Evolutionary conservation across 2,888 invertebrate species (phyloP).

Genomic region (Ophion obscuratus): DNA sequence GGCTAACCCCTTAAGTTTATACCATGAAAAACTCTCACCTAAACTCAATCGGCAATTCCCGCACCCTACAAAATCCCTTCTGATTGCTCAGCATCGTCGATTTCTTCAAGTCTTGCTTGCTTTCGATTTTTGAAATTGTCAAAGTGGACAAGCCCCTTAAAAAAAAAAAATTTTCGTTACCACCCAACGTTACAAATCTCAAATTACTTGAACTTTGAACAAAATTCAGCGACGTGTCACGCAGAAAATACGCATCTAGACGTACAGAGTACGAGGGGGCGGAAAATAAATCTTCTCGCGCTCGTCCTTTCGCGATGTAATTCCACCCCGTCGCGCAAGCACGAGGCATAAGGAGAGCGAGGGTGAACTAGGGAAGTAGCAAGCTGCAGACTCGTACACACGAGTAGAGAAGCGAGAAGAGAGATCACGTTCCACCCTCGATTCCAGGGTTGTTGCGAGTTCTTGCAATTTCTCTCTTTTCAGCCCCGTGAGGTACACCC

Average conservation of each 20-base stretch:
- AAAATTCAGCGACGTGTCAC: constrained; percentile 12
- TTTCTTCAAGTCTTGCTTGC: no score
- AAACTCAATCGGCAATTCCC: no score
- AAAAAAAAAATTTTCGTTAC: neutral
- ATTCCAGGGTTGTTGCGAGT: constrained; percentile 60
- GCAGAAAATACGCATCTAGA: constrained; percentile 18
- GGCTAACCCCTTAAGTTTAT: no score
- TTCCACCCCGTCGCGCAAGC: constrained; percentile 64
- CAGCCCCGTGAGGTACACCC: constrained; percentile 53
- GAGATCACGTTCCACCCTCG: constrained; percentile 59
- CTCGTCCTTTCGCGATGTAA: constrained; percentile 66
- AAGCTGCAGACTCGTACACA: constrained; percentile 41
- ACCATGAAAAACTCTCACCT: no score
- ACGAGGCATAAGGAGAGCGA: constrained; percentile 18
- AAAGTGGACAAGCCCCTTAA: no score
- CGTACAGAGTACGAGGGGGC: constrained; percentile 27
- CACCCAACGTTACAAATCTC: neutral
- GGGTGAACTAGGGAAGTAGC: constrained; percentile 58
- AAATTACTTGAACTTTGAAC: constrained; percentile 20
- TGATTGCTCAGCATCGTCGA: no score
- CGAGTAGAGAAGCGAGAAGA: constrained; percentile 50
- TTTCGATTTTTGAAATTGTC: no score
- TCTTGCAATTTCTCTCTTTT: constrained; percentile 66
- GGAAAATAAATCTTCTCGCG: constrained; percentile 68
- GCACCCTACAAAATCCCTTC: no score